Evolutionary conservation across 2,797 vertebrate genomes (phyloP).

Genomic region (Coregonus sp.): DNA sequence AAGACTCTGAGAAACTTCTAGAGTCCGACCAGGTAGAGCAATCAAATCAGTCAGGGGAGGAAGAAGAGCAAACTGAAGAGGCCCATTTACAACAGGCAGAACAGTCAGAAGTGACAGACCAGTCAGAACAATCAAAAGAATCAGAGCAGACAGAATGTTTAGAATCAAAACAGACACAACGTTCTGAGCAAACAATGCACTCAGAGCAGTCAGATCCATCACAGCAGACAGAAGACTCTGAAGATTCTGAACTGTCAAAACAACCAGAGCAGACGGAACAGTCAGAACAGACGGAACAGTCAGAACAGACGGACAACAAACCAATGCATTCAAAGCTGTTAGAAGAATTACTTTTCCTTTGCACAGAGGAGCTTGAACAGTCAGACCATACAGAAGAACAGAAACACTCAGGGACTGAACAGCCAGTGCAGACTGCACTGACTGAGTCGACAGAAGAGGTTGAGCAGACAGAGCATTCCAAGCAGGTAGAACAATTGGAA

Average conservation of each 20-base stretch:
- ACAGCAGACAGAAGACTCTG: slow-evolving; percentile 8
- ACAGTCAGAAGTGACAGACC: slow-evolving; percentile 19
- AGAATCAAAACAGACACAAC: slow-evolving; percentile 10
- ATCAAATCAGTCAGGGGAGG: slow-evolving; percentile 9
- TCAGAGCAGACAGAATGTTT: slow-evolving; percentile 22
- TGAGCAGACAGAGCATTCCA: not conserved
- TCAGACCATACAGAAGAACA: slow-evolving; percentile 13
- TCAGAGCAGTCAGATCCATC: slow-evolving; percentile 33
- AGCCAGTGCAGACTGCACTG: not conserved
- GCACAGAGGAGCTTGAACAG: not conserved
- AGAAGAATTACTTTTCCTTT: slow-evolving; percentile 6
- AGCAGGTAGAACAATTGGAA: not conserved
- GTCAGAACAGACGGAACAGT: not conserved
- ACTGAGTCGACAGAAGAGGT: not conserved
- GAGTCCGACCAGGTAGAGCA: not conserved
- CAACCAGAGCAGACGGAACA: not conserved
- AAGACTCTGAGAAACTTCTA: not conserved
- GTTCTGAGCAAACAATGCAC: slow-evolving; percentile 1
- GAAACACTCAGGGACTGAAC: not conserved
- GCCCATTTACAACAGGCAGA: slow-evolving; percentile 3
- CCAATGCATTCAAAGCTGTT: not conserved
- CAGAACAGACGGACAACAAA: not conserved
- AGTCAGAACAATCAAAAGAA: slow-evolving; percentile 20
- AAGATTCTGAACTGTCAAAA: not conserved
- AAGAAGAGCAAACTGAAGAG: not conserved